Evolutionary conservation across 2,888 invertebrate species (phyloP).

Genomic region (Nomada flava): DNA sequence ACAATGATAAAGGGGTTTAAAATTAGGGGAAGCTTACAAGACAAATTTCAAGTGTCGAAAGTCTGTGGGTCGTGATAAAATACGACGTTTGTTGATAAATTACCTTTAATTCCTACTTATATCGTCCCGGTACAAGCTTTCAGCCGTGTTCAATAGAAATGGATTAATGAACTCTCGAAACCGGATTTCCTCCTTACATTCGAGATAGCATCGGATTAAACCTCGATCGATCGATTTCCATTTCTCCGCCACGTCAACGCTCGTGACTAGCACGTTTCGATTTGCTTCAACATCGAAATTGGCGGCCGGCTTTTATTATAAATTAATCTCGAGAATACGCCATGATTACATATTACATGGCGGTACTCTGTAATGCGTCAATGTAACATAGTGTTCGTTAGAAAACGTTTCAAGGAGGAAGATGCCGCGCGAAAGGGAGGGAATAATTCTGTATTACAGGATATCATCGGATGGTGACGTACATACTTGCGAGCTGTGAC

Average conservation of each 20-base stretch:
- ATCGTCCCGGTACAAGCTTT: not conserved
- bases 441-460: slow-evolving; percentile 10
- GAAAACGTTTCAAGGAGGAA: not conserved
- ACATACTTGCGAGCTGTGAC: not conserved
- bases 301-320: slow-evolving; percentile 33
- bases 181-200: slow-evolving; percentile 41
- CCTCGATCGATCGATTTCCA: slow-evolving; percentile 38
- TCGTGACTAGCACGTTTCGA: slow-evolving; percentile 13
- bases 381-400: slow-evolving; percentile 6
- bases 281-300: slow-evolving; percentile 27
- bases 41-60: not conserved
- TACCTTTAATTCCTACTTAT: slow-evolving; percentile 20
- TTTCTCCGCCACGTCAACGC: slow-evolving; percentile 33
- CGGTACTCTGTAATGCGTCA: not conserved
- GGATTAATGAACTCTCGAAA: slow-evolving; percentile 31
- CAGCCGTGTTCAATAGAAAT: slow-evolving; percentile 27
- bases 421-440: not conserved
- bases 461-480: slow-evolving; percentile 1
- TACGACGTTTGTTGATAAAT: slow-evolving; percentile 19
- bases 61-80: not conserved
- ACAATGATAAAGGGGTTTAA: not conserved
- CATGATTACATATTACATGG: slow-evolving; percentile 41
- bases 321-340: slow-evolving; percentile 50
- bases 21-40: not conserved
- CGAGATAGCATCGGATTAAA: slow-evolving; percentile 34